Conservation (phyloP, 2,113 vertebrate genomes). For the Caretta caretta region DNA sequence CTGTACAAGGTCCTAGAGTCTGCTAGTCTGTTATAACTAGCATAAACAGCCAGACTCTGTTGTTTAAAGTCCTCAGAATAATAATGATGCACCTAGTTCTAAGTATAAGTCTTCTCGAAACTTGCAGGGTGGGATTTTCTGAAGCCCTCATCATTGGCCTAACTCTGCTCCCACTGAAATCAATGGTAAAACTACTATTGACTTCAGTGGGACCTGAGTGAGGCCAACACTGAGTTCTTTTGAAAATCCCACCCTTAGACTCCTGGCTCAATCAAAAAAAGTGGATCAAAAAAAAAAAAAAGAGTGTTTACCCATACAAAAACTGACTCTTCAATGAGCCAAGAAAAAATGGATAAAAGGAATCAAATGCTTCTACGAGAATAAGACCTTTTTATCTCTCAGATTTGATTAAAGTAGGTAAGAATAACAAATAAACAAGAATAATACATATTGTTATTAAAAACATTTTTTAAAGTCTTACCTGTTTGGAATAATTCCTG, state of each 20-base stretch:
- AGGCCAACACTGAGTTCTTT: background rate
- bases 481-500: conserved; percentile 86
- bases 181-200: background rate
- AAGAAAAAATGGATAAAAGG: background rate
- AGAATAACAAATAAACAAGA: background rate
- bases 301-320: background rate
- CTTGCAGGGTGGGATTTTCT: background rate
- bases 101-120: background rate
- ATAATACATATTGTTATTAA: fast-evolving
- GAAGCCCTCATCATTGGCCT: background rate
- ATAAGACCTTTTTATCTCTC: background rate
- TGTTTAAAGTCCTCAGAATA: background rate
- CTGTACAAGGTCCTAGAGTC: background rate
- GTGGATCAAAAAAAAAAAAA: background rate
- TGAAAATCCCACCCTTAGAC: background rate
- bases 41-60: background rate
- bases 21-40: background rate
- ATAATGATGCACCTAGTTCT: background rate
- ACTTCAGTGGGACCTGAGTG: background rate
- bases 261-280: background rate
- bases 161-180: background rate
- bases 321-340: background rate
- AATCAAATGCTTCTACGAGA: background rate
- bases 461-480: conserved; percentile 31
- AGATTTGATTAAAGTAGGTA: background rate